Conservation (phyloP, 2,113 vertebrate genomes). For the Microtus montanus region DNA sequence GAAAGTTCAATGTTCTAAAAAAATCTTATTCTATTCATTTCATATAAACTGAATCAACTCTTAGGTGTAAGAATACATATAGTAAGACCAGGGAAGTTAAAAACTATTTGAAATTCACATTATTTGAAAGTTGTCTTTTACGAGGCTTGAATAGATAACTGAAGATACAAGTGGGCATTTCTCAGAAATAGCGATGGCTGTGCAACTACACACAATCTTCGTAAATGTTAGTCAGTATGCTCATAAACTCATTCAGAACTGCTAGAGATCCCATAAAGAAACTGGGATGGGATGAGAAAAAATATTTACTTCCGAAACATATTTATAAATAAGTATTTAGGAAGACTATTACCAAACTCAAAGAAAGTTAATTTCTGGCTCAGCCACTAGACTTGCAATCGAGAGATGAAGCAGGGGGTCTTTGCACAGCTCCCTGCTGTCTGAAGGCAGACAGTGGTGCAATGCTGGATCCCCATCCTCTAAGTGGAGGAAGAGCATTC, state of each 20-base stretch:
- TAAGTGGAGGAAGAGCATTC: neutral
- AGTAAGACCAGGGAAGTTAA: neutral
- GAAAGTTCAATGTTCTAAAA: slow-evolving; percentile 30
- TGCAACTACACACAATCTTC: neutral
- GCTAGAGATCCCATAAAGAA: neutral
- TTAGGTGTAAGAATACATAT: neutral
- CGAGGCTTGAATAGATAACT: neutral
- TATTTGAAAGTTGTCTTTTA: neutral
- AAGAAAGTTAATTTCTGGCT: neutral
- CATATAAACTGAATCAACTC: slow-evolving; percentile 58
- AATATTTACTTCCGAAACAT: neutral
- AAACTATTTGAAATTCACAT: neutral
- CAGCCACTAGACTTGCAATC: neutral
- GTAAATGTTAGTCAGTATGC: neutral
- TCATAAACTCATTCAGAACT: neutral
- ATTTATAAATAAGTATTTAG: neutral
- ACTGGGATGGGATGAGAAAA: neutral
- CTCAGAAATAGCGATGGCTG: neutral
- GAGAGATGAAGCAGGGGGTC: neutral
- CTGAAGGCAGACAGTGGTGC: neutral
- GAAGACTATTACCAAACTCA: neutral
- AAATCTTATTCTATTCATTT: slow-evolving; percentile 1
- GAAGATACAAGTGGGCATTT: neutral
- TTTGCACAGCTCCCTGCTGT: neutral
- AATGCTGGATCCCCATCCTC: neutral